A percentile compares a stretch with the other conserved stretches of the same genome.
These are phyloP conservation scores for Pyrocoelia pectoralis DNA, from an alignment of 2,888 invertebrate genomes.

Conservation along the genomic window DNA sequence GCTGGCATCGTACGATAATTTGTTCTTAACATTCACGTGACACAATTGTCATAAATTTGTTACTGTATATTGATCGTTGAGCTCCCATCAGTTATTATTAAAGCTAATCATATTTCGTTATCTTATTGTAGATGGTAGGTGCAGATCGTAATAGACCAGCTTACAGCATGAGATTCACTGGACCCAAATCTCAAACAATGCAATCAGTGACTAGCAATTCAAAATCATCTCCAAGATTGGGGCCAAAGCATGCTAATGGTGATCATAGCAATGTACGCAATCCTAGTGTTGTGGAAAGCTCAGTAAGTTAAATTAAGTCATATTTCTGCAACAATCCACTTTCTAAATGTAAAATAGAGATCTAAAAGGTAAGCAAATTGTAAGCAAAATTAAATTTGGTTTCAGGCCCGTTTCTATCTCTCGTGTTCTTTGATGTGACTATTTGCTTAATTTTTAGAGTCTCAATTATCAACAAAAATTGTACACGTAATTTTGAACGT, in stretches of 20 bases:
- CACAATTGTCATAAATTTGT: too few relatives aligned
- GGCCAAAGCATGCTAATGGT: slow-evolving; percentile 51
- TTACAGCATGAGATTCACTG: slow-evolving; percentile 63
- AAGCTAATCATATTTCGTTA: too few relatives aligned
- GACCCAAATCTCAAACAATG: slow-evolving; percentile 62
- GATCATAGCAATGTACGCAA: slow-evolving; percentile 47
- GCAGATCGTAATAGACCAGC: slow-evolving; percentile 53
- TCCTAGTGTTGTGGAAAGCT: slow-evolving; percentile 54
- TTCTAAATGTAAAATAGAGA: neutral
- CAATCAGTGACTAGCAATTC: slow-evolving; percentile 62
- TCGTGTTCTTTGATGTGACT: neutral
- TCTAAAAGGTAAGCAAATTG: neutral
- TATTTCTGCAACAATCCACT: neutral
- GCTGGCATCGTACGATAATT: too few relatives aligned
- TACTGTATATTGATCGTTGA: too few relatives aligned
- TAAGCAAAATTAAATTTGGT: neutral
- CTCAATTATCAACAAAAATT: neutral
- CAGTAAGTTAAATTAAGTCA: slow-evolving; percentile 46
- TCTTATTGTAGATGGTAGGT: slow-evolving; percentile 20
- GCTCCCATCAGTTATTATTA: too few relatives aligned
- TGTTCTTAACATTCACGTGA: too few relatives aligned
- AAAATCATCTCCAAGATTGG: slow-evolving; percentile 50
- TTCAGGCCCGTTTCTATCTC: neutral
- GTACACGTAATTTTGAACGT: neutral
- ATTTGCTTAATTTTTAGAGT: neutral